Conservation (phyloP, 2,113 vertebrate species). For the Xenopus laevis region DNA sequence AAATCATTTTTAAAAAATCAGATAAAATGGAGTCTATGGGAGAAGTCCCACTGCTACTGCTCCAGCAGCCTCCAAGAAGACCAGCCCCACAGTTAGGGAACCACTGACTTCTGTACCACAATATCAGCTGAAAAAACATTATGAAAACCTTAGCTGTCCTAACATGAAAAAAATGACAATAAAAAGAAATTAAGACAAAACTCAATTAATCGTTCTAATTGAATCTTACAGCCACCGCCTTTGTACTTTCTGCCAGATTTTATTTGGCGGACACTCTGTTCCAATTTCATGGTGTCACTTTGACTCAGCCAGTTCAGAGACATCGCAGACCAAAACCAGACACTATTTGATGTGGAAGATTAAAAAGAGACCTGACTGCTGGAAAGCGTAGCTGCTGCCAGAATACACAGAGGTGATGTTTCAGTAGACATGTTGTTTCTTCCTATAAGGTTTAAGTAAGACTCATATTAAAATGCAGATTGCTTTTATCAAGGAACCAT, state of each 20-base stretch:
- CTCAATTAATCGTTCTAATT: slow-evolving; percentile 49
- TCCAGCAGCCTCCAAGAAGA: too few relatives aligned
- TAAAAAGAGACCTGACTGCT: background rate
- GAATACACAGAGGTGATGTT: too few relatives aligned
- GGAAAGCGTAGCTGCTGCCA: background rate
- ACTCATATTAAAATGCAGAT: too few relatives aligned
- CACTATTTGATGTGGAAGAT: slow-evolving; percentile 6
- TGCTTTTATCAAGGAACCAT: background rate
- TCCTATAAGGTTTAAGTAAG: too few relatives aligned
- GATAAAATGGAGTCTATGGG: too few relatives aligned
- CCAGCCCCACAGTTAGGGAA: too few relatives aligned
- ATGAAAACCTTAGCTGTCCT: background rate
- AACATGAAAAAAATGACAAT: slow-evolving; percentile 38
- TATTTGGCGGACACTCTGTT: slow-evolving; percentile 45
- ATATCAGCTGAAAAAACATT: too few relatives aligned
- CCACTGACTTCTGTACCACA: too few relatives aligned
- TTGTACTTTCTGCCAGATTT: slow-evolving; percentile 43
- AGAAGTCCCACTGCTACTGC: too few relatives aligned
- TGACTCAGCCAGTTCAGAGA: slow-evolving; percentile 13
- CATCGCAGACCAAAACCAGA: slow-evolving; percentile 30
- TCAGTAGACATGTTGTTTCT: too few relatives aligned
- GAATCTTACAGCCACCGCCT: slow-evolving; percentile 41
- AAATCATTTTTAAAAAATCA: too few relatives aligned
- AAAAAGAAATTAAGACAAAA: slow-evolving; percentile 46
- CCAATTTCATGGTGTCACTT: slow-evolving; percentile 36